These are phyloP conservation scores for Hypomecis atomaria DNA, from an alignment of 2,888 invertebrate genomes.

Conservation along the genomic window DNA sequence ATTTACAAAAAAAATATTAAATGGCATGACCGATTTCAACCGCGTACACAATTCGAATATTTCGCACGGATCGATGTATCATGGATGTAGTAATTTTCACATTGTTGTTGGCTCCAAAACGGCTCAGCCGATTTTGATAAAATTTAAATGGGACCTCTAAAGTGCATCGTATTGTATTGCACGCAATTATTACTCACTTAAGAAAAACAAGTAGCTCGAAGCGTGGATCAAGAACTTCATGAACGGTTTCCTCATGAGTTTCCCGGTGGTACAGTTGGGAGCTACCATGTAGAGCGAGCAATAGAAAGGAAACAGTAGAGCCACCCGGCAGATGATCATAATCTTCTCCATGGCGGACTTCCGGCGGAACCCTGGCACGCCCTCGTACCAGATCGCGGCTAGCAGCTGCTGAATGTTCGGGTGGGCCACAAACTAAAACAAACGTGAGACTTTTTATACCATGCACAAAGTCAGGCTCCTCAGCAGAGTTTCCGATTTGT, in stretches of 20 bases:
- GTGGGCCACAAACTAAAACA: slow-evolving; percentile 94
- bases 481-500: too few species aligned
- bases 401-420: slow-evolving; percentile 97
- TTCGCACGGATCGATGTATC: too few species aligned
- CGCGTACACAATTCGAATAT: too few species aligned
- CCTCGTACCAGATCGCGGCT: slow-evolving; percentile 97
- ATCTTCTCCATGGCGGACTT: slow-evolving; percentile 90
- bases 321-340: slow-evolving; percentile 89
- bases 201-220: slow-evolving; percentile 96
- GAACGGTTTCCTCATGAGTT: slow-evolving; percentile 95
- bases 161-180: too few species aligned
- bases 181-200: slow-evolving; percentile 88
- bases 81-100: too few species aligned
- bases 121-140: too few species aligned
- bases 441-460: slow-evolving; percentile 66
- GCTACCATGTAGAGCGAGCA: slow-evolving; percentile 93
- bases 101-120: too few species aligned
- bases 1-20: too few species aligned
- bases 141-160: too few species aligned
- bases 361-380: slow-evolving; percentile 96
- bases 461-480: slow-evolving; percentile 88
- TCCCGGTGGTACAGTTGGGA: slow-evolving; percentile 92
- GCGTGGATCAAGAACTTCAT: slow-evolving; percentile 98
- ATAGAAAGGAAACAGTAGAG: slow-evolving; percentile 94
- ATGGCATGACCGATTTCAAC: too few species aligned